Evolutionary conservation across 2,797 vertebrate species (phyloP), one percentile per base, ranked within the genome.

Genomic region (Paratrypauchen microcephalus): DNA sequence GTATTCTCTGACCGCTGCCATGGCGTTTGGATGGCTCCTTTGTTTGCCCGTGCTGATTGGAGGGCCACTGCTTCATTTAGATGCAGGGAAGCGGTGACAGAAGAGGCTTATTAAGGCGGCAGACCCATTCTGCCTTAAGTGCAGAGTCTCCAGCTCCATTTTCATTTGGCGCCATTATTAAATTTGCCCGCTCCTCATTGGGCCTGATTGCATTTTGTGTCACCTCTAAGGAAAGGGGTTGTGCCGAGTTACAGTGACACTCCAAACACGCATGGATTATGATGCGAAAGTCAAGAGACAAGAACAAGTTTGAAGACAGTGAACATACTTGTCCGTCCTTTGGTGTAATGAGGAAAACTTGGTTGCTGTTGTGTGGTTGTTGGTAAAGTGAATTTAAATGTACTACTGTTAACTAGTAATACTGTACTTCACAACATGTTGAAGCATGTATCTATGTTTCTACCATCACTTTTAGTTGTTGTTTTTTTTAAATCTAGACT

Each of bases 141-240:
- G 85, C 86, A 81, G 78, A 82, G 84, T 86, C 87, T 86, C 84
- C 77, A 71, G 68, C 80, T 86, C 86, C 85, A 89, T 90, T 91
- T 90, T 88, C 88, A 90, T 91, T 91, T 86, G 83, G 81, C 80
- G 86, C 86, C 77, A 67, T 91, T 88, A 91, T 92, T 92, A 83
- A 92, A 90, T 91, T 91, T 91, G 82, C 81, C 69, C 67, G 77
- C 74, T 84, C 81, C 88, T 85, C 83, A 81, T 91, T 87, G 66
- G 23, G 72, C 69, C 69, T 89, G 87, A 91, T 91, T 91, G 87
- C 82, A 89, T 92, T 91, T 90, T 85, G 86, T 88, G 87, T 90
- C 88, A 88, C 89, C 90, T 87, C 84, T 86, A 90, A 86, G 83
- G 75, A 72, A 55, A 0, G 45, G 57, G 30, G 60, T 18, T 64